phyloP scores from a whole-genome alignment of 2,113 vertebrate genomes.

The Perca flavescens region DNA sequence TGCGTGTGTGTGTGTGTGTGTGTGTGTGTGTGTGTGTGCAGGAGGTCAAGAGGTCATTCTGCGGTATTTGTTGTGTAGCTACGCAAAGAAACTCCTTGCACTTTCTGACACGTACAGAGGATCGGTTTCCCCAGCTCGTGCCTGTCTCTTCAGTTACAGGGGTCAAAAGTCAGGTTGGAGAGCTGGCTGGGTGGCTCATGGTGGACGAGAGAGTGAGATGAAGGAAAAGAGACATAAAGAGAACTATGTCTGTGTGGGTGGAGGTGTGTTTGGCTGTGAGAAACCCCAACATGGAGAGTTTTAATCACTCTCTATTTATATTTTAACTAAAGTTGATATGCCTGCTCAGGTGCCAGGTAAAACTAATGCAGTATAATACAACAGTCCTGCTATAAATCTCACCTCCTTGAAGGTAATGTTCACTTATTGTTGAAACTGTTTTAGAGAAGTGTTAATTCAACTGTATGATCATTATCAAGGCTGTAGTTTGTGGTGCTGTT shows the following conservation, averaged over 20 bases:
- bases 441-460: too few species aligned
- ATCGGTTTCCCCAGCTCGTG: constrained; percentile 25
- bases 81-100: not conserved
- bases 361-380: not conserved
- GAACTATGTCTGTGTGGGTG: constrained; percentile 5
- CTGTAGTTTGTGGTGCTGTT: not conserved
- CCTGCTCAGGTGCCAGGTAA: not conserved
- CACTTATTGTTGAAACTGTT: too few species aligned
- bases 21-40: not conserved
- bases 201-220: not conserved
- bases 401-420: too few species aligned
- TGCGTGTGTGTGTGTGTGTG: constrained; percentile 7
- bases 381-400: too few species aligned
- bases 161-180: constrained; percentile 58
- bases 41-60: constrained; percentile 35
- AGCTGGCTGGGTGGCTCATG: constrained; percentile 21
- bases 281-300: constrained; percentile 16
- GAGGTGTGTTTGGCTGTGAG: constrained; percentile 22
- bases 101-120: constrained; percentile 31
- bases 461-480: too few species aligned
- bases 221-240: not conserved
- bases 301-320: not conserved
- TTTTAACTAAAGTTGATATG: constrained; percentile 12
- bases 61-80: constrained; percentile 26
- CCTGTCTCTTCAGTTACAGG: constrained; percentile 55